Conservation (phyloP, 1,140 invertebrate species). For the Drosophila albomicans region DNA sequence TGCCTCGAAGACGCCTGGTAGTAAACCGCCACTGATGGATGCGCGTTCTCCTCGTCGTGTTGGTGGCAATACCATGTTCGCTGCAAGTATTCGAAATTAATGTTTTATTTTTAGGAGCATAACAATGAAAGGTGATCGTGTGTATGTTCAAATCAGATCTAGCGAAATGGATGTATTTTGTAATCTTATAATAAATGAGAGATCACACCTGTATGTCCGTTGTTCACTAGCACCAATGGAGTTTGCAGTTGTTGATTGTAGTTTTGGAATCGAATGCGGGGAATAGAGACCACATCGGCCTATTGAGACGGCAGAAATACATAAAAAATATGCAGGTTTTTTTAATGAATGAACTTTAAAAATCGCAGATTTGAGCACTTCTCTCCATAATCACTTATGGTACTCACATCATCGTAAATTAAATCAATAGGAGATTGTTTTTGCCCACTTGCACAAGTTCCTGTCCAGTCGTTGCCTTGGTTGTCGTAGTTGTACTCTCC, state of each 20-base stretch:
- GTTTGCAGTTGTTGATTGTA: slow-evolving; percentile 51
- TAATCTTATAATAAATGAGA: not conserved
- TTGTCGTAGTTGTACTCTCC: slow-evolving; percentile 69
- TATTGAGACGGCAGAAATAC: not conserved
- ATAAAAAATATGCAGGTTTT: not conserved
- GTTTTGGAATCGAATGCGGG: slow-evolving; percentile 52
- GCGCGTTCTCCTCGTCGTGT: slow-evolving; percentile 80
- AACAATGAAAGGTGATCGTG: too few species aligned
- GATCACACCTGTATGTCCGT: slow-evolving; percentile 64
- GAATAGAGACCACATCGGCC: slow-evolving; percentile 22
- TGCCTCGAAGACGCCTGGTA: slow-evolving; percentile 87
- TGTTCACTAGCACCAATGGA: slow-evolving; percentile 55
- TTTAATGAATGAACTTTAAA: too few species aligned
- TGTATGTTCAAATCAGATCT: too few species aligned
- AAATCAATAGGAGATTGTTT: slow-evolving; percentile 61
- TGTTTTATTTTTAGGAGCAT: too few species aligned
- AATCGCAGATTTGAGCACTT: too few species aligned
- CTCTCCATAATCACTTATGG: not conserved
- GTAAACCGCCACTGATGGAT: slow-evolving; percentile 87
- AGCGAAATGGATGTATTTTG: too few species aligned
- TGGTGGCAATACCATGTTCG: slow-evolving; percentile 53
- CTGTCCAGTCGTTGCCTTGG: slow-evolving; percentile 67
- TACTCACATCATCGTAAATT: slow-evolving; percentile 35
- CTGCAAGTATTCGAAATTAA: slow-evolving; percentile 15
- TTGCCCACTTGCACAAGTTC: slow-evolving; percentile 44